phyloP scores from a whole-genome alignment of 2,797 vertebrate genomes.

The Tamandua tetradactyla region DNA sequence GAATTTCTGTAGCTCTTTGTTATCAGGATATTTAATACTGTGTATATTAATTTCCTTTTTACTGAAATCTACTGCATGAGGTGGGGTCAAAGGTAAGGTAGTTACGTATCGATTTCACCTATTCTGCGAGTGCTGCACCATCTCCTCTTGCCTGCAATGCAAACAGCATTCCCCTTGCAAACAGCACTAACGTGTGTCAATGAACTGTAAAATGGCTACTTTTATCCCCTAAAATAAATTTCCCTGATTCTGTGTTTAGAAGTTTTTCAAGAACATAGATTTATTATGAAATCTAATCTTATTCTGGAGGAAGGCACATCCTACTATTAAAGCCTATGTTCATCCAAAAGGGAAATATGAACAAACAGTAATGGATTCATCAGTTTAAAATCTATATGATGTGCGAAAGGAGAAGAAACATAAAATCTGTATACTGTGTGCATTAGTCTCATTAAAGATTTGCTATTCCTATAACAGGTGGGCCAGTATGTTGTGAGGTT shows the following conservation, averaged over 20 bases:
- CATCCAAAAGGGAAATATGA: constrained; percentile 60
- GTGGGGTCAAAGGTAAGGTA: not conserved
- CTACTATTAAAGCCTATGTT: constrained; percentile 57
- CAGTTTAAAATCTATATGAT: constrained; percentile 50
- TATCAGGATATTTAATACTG: constrained; percentile 46
- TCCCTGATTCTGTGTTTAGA: constrained; percentile 37
- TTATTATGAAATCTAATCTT: constrained; percentile 60
- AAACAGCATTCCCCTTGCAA: constrained; percentile 21
- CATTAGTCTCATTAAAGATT: constrained; percentile 7
- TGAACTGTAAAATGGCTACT: constrained; percentile 50
- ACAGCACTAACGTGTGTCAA: constrained; percentile 7
- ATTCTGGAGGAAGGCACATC: not conserved
- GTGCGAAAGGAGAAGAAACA: not conserved
- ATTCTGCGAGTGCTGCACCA: not conserved
- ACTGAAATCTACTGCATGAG: not conserved
- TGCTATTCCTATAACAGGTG: not conserved
- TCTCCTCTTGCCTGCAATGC: constrained; percentile 38
- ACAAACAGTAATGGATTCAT: constrained; percentile 66
- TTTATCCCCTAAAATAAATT: constrained; percentile 53
- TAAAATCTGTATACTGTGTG: not conserved
- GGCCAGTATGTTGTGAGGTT: not conserved
- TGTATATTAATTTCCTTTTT: constrained; percentile 42
- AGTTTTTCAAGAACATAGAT: constrained; percentile 54
- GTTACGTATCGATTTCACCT: constrained; percentile 35
- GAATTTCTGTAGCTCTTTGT: constrained; percentile 41